Conservation (phyloP, 2,113 vertebrate species). For the Aegypius monachus region DNA sequence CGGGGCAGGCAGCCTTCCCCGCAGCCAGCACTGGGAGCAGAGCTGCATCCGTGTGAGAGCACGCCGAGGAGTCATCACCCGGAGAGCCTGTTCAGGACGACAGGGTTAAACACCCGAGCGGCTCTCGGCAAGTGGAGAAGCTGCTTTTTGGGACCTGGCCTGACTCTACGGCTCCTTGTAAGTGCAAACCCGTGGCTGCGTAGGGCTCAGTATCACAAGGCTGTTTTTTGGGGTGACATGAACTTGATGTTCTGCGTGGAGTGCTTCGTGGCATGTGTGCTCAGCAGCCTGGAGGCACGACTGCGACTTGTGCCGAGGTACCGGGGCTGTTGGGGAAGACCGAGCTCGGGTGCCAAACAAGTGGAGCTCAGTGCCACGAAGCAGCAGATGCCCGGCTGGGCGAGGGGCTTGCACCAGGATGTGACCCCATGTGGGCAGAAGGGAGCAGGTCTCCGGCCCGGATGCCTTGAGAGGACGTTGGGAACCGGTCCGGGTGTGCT, state of each 20-base stretch:
- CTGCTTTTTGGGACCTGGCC: not conserved
- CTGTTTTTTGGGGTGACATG: accelerated
- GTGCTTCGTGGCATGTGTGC: accelerated
- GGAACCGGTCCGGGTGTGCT: accelerated
- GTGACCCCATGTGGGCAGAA: accelerated
- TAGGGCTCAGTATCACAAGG: accelerated
- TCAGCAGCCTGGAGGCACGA: not conserved
- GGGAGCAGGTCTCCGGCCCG: not conserved
- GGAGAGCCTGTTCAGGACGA: accelerated
- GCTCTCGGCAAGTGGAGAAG: accelerated
- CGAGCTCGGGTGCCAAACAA: accelerated
- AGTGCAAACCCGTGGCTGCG: accelerated
- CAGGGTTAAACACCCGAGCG: accelerated
- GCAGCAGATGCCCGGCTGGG: not conserved
- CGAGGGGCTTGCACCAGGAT: not conserved
- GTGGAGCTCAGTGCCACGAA: accelerated
- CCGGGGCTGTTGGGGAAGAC: not conserved
- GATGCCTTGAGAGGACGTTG: no score
- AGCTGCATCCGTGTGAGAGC: not conserved
- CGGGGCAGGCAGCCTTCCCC: not conserved
- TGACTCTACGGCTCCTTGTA: not conserved
- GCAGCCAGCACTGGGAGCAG: not conserved
- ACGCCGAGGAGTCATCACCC: not conserved
- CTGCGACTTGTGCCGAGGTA: not conserved
- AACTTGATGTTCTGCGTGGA: accelerated